phyloP scores from a whole-genome alignment of 2,888 invertebrate genomes.

The Carcina quercana region DNA sequence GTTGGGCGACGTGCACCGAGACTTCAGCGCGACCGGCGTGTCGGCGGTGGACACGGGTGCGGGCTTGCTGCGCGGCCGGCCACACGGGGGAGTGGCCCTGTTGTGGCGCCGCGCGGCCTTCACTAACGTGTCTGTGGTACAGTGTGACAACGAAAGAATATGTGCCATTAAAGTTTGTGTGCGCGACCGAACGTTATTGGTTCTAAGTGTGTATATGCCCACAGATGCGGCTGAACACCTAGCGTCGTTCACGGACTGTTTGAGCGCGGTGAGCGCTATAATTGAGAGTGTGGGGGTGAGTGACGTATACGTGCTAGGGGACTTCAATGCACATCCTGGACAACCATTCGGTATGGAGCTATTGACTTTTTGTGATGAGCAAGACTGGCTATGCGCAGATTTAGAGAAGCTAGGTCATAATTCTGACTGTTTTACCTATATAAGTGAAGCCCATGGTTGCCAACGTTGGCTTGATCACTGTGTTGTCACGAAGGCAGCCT shows the following conservation, averaged over 20 bases:
- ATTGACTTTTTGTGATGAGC: too few species aligned
- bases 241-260: constrained; percentile 12
- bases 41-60: constrained; percentile 21
- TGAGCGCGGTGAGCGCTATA: too few species aligned
- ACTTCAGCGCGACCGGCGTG: constrained; percentile 17
- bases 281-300: too few species aligned
- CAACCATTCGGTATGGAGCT: too few species aligned
- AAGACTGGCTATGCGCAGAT: too few species aligned
- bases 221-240: constrained; percentile 17
- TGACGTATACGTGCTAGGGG: too few species aligned
- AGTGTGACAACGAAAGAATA: constrained; percentile 15
- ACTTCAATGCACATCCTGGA: too few species aligned
- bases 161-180: constrained; percentile 13
- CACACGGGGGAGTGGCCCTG: constrained; percentile 20
- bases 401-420: too few species aligned
- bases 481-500: too few species aligned
- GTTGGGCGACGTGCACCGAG: constrained; percentile 13
- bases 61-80: constrained; percentile 17
- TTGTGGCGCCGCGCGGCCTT: constrained; percentile 20
- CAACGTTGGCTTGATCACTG: too few species aligned
- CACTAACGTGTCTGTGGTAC: constrained; percentile 14
- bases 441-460: too few species aligned
- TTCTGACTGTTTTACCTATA: too few species aligned
- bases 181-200: constrained; percentile 9
- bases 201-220: constrained; percentile 22